Conservation (phyloP, 1,140 invertebrate species). For the Drosophila baimaii region DNA sequence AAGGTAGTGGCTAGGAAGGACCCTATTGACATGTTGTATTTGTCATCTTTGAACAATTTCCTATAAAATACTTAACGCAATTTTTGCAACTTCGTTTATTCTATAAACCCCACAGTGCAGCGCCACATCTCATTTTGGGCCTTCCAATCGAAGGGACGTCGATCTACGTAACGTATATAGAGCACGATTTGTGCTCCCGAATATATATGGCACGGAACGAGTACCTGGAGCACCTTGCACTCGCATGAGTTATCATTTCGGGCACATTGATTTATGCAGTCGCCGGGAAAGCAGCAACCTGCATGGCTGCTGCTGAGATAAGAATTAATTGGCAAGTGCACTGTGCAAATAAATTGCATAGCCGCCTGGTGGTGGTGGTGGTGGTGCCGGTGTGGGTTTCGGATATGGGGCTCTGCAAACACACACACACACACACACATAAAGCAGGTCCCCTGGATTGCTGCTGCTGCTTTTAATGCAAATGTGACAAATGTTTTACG, state of each 20-base stretch:
- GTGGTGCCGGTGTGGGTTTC: neutral
- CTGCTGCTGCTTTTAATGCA: conserved; percentile 73
- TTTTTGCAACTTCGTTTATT: too few relatives aligned
- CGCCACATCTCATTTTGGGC: conserved; percentile 40
- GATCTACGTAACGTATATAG: conserved; percentile 40
- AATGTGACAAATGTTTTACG: conserved; percentile 83
- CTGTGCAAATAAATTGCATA: conserved; percentile 77
- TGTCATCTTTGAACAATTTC: too few relatives aligned
- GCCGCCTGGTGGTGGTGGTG: conserved; percentile 11
- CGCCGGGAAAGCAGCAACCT: conserved; percentile 62
- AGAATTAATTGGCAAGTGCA: conserved; percentile 82
- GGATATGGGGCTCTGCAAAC: too few relatives aligned
- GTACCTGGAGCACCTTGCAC: conserved; percentile 30
- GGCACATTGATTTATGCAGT: conserved; percentile 80
- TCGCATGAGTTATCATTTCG: conserved; percentile 74
- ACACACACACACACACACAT: conserved; percentile 48
- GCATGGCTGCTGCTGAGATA: conserved; percentile 78
- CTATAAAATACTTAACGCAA: too few relatives aligned
- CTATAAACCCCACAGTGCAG: too few relatives aligned
- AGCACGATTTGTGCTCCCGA: conserved; percentile 44
- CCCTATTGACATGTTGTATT: too few relatives aligned
- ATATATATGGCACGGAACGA: conserved; percentile 26
- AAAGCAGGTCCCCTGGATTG: conserved; percentile 28
- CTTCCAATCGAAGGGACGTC: conserved; percentile 28
- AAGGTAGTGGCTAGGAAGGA: too few relatives aligned